A percentile compares a stretch with the other conserved stretches of the same genome.
Conservation (phyloP, 2,797 vertebrate genomes). For the Paramormyrops hopkinsi region DNA sequence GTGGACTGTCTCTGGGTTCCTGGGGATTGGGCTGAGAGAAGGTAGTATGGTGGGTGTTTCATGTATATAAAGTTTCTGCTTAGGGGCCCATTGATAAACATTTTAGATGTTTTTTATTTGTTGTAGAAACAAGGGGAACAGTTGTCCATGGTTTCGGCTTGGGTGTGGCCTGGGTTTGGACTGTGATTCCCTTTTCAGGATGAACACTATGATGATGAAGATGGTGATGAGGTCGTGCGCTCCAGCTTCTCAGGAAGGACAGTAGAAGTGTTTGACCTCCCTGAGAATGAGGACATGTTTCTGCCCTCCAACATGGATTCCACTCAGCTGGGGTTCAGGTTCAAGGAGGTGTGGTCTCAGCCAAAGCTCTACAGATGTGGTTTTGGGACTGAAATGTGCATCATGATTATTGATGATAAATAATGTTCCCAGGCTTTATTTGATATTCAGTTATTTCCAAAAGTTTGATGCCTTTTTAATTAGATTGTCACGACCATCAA, state of each 20-base stretch:
- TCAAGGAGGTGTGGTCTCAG: slow-evolving; percentile 74
- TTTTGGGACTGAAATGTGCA: background rate
- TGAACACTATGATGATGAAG: slow-evolving; percentile 71
- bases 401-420: background rate
- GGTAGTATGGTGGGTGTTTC: slow-evolving; percentile 3
- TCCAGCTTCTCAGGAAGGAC: slow-evolving; percentile 71
- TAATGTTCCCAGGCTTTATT: background rate
- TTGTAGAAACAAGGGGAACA: background rate
- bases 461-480: background rate
- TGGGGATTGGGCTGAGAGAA: background rate
- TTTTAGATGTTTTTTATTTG: background rate
- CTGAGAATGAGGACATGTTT: slow-evolving; percentile 73
- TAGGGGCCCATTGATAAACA: background rate
- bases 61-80: background rate
- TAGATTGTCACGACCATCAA: background rate
- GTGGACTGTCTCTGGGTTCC: background rate
- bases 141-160: slow-evolving; percentile 8
- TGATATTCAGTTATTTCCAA: background rate
- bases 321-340: slow-evolving; percentile 75
- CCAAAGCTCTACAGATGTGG: background rate
- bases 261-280: slow-evolving; percentile 76
- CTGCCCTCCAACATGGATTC: slow-evolving; percentile 77
- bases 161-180: slow-evolving; percentile 21
- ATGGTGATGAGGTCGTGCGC: slow-evolving; percentile 66
- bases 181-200: slow-evolving; percentile 53